Base-by-base conservation (phyloP, 2,797 vertebrate genomes). In the Eptatretus atami region DNA sequence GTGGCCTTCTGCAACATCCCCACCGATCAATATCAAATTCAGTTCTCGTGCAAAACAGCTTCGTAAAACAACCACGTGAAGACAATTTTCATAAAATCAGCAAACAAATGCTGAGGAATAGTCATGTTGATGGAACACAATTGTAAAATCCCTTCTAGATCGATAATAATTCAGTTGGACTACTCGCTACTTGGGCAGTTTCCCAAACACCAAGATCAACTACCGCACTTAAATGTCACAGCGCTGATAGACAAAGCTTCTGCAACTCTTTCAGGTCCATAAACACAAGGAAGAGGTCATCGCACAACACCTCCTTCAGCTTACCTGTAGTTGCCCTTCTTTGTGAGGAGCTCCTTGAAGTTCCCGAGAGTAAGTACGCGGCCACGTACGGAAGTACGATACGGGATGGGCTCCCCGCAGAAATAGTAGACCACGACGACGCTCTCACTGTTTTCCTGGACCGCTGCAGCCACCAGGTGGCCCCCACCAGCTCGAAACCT, bases 321-420 rank as follows among this genome's bases (percentile, higher is more conserved):
- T 73, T 69, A 96, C 92, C 87, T 83, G 77, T 98, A 98, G 70
- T 82, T 88, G 73, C 92, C 92, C 76, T 86, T 98, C 82, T 94
- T 96, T 66, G 92, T 98, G 52, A 98, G 82, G 72, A 98, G 79
- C 75, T 94, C 88, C 75, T 95, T 98, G 73, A 98, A 98, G 75
- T 95, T 87, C 67, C 87, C 84, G 71, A 98, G 78, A 0, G 85
- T 86, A 68, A 98, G 81, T 1, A 86, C 76, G 0, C 82, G 81
- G 15, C 88, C 88, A 69, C 79, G 81, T 71, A 93, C 82, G 0
- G 88, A 81, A 1, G 92, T 95, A 68, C 84, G 78, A 78, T 98
- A 98, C 1, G 92, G 92, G 66, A 96, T 98, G 9, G 84, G 84
- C 70, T 98, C 92, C 53, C 88, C 88, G 0, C 92, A 98, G 81